These are phyloP conservation scores for Mythimna vitellina DNA, from an alignment of 2,888 invertebrate species.

Conservation along the genomic window DNA sequence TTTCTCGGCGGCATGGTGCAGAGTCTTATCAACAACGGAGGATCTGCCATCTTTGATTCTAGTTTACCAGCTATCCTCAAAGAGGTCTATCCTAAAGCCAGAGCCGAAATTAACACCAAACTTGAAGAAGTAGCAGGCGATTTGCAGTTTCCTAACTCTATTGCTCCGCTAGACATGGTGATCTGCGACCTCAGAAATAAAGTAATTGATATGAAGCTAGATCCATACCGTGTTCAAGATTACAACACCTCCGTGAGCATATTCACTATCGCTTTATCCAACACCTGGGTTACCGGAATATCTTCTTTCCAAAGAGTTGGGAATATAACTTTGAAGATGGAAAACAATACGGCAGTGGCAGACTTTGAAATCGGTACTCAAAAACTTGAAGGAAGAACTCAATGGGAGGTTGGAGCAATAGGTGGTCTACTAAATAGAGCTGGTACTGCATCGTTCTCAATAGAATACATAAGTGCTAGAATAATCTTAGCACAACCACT, in stretches of 20 bases:
- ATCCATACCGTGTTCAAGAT: conserved; percentile 94
- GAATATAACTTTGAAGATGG: conserved; percentile 93
- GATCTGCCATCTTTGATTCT: conserved; percentile 95
- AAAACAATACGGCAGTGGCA: conserved; percentile 92
- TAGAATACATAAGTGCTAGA: conserved; percentile 94
- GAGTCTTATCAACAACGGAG: conserved; percentile 95
- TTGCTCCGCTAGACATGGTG: conserved; percentile 96
- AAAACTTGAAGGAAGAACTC: conserved; percentile 93
- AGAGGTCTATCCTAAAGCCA: conserved; percentile 94
- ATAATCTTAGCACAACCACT: conserved; percentile 93
- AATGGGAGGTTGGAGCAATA: conserved; percentile 94
- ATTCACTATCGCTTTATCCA: conserved; percentile 92
- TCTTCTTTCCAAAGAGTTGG: conserved; percentile 96
- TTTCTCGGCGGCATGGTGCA: conserved; percentile 93
- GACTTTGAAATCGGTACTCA: conserved; percentile 95
- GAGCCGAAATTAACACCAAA: conserved; percentile 93
- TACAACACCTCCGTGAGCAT: conserved; percentile 93
- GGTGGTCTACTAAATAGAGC: conserved; percentile 93
- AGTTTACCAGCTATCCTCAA: conserved; percentile 95
- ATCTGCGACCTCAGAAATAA: conserved; percentile 94
- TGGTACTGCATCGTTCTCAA: conserved; percentile 94
- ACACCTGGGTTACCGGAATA: conserved; percentile 95
- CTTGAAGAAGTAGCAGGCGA: conserved; percentile 92
- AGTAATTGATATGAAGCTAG: conserved; percentile 92
- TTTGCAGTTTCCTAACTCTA: conserved; percentile 95